Evolutionary conservation across 2,888 invertebrate genomes (phyloP), one percentile per base, ranked within the genome.

Genomic region (Drosophila rellima): DNA sequence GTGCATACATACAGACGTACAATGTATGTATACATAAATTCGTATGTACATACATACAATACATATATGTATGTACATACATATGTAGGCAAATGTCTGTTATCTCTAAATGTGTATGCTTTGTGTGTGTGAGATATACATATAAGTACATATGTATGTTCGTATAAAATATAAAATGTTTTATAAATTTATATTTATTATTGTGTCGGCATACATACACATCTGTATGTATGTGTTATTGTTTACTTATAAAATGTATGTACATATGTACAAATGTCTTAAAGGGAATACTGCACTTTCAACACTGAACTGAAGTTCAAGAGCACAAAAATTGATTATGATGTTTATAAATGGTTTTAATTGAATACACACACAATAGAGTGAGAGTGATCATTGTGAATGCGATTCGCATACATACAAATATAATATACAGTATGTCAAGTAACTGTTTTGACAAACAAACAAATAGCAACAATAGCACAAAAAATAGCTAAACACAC

Each of bases 351-450:
- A 86, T 82, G 81, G 60, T 67, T 88, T 88, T 82, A 88, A 86
- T 88, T 84, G 81, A 88, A 78, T 76, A 88, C n/a, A n/a, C n/a
- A n/a, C n/a, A n/a, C 76, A 83, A 88, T 86, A 79, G 68, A 86
- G 69, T 82, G 64, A 74, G 82, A 81, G 82, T 71, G 69, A 68
- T 61, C 57, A 52, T 45, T 52, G 56, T 42, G 64, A 67, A 55
- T 68, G 67, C 64, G 61, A 63, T 70, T 68, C 35, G 20, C 29
- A 64, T 44, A 42, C n/a, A 11, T 51, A 37, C 7, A 23, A 23
- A 23, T 15, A 35, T 33, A 17, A 35, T 7, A n/a, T 35, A 35
- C 35, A 35, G 35, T 35, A 2, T 35, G 35, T n/a, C 35, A 35
- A 35, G n/a, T 35, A n/a, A 35, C 35, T 35, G 35, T n/a, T 35